Percentiles rank a stretch among this genome's conserved stretches.
Evolutionary conservation across 2,113 vertebrate genomes (phyloP).

Genomic region (Corapipo altera): DNA sequence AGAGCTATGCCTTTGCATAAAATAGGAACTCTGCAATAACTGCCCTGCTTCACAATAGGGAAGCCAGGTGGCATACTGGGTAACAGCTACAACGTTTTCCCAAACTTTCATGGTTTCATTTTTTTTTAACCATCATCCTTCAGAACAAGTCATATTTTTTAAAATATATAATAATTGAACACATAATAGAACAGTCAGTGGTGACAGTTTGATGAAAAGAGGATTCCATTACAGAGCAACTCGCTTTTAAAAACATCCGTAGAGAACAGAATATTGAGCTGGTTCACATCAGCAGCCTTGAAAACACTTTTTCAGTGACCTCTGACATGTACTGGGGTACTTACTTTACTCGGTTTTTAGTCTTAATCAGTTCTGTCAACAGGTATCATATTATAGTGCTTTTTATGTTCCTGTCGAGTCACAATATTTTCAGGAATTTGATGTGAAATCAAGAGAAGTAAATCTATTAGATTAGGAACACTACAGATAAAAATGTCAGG

Average conservation of each 20-base stretch:
- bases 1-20: not conserved
- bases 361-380: slow-evolving; percentile 17
- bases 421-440: slow-evolving; percentile 15
- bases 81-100: not conserved
- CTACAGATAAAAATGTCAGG: not conserved
- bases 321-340: not conserved
- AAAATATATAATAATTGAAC: not conserved
- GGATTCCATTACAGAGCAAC: not conserved
- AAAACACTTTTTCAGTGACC: not conserved
- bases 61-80: not conserved
- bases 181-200: slow-evolving; percentile 29
- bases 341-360: not conserved
- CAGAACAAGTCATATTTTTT: not conserved
- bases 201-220: slow-evolving; percentile 36
- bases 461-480: not conserved
- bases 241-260: not conserved
- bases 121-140: not conserved
- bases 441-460: not conserved
- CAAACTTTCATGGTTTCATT: not conserved
- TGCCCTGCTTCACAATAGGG: not conserved
- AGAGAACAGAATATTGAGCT: not conserved
- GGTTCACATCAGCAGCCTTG: not conserved
- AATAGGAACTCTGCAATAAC: not conserved
- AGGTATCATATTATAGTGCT: not conserved
- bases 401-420: slow-evolving; percentile 1